Evolutionary conservation across 2,113 vertebrate species (phyloP), one percentile per base, ranked within the genome.

Genomic region (Tricholaema leucomelas): DNA sequence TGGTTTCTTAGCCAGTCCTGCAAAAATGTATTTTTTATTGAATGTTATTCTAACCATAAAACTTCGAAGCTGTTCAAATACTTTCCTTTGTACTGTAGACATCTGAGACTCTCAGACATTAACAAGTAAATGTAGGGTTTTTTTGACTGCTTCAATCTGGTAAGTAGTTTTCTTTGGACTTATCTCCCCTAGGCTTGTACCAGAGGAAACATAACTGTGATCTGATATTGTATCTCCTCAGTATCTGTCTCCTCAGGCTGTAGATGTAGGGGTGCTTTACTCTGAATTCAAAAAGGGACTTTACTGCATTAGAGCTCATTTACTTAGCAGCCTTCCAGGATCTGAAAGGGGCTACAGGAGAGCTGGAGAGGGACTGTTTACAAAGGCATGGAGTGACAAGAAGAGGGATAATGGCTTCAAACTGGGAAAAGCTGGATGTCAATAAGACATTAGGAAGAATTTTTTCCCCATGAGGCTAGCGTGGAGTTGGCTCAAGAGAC

Each of bases 31-130:
- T 76, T 79, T 96, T 95, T 96, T 90, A 94, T 96, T 95, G 85
- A 87, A 95, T 96, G 92, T 96, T 97, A 95, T 97, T 96, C 91
- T 86, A 96, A 80, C 85, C 81, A 82, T 96, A 97, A 97, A 95
- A 97, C 76, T 85, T 96, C 91, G 94, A 97, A 97, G 93, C 95
- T 96, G 94, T 96, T 96, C 95, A 97, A 96, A 97, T 96, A 96
- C 95, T 96, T 96, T 91, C 85, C 91, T 97, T 97, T 97, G 91
- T 96, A 87, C 94, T 0, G 0, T 75, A 89, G 93, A 97, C 96
- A 96, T 95, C 65, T 93, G 94, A 96, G 79, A 94, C 91, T 91
- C 92, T 67, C 92, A 91, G 94, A 92, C 92, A 90, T 93, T 96
- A 95, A 91, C 85, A 96, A 96, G 93, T 92, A 90, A 96, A 94